A percentile compares a stretch with the other conserved stretches of the same genome.
These are phyloP conservation scores for Apogon talboti DNA, from an alignment of 2,797 vertebrate species.

Conservation along the genomic window DNA sequence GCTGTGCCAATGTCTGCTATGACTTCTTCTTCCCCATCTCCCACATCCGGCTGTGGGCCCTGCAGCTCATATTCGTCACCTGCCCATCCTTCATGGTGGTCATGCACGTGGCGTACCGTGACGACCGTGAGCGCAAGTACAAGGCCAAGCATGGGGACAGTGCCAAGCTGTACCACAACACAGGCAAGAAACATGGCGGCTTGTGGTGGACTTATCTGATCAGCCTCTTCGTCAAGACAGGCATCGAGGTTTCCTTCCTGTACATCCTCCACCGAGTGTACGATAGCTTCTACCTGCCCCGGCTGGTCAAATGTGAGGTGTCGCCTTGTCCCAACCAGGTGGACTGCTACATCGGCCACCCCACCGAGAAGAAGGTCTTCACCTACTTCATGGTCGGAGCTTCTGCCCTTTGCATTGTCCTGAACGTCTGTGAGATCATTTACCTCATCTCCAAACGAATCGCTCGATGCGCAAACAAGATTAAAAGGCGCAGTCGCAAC, in stretches of 20 bases:
- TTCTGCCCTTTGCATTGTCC: constrained; percentile 92
- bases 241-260: constrained; percentile 91
- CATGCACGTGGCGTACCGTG: constrained; percentile 95
- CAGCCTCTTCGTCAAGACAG: constrained; percentile 92
- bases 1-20: constrained; percentile 95
- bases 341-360: constrained; percentile 96
- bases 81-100: constrained; percentile 96
- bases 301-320: constrained; percentile 90
- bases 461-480: constrained; percentile 55
- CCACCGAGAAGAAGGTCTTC: constrained; percentile 97
- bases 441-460: constrained; percentile 92
- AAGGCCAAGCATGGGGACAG: constrained; percentile 84
- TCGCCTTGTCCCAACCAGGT: constrained; percentile 92
- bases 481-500: constrained; percentile 38
- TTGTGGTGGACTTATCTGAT: constrained; percentile 99
- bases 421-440: constrained; percentile 94
- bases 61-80: constrained; percentile 98
- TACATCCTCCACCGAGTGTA: constrained; percentile 94
- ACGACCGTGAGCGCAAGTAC: constrained; percentile 91
- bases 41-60: constrained; percentile 97
- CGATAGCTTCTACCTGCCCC: constrained; percentile 91
- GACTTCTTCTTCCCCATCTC: constrained; percentile 95
- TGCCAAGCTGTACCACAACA: constrained; percentile 88
- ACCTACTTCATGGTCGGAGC: constrained; percentile 99
- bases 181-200: constrained; percentile 94